Conservation (phyloP, 2,888 invertebrate genomes). For the Griposia aprilina region DNA sequence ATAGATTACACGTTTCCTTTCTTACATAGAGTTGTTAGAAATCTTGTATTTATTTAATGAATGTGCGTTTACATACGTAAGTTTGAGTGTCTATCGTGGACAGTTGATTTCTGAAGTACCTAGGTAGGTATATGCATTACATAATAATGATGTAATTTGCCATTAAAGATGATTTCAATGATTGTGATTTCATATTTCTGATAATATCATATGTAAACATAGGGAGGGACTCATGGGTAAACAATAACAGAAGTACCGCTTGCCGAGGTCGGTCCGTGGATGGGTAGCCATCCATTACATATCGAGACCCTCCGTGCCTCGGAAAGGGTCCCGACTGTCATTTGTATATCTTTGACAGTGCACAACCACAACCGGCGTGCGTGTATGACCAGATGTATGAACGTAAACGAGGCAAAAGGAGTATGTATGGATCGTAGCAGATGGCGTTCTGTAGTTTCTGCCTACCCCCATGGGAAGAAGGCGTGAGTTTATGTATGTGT, state of each 20-base stretch:
- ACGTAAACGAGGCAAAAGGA: too few species aligned
- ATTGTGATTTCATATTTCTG: neutral
- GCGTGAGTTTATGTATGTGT: too few species aligned
- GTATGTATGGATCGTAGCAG: too few species aligned
- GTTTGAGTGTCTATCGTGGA: neutral
- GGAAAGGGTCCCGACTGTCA: neutral
- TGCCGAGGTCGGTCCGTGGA: neutral
- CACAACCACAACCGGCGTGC: too few species aligned
- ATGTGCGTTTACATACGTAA: neutral
- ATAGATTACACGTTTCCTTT: conserved; percentile 48
- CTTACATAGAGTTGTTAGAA: conserved; percentile 30
- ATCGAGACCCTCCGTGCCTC: neutral
- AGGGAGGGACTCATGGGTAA: neutral
- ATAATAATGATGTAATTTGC: neutral
- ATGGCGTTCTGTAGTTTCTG: too few species aligned
- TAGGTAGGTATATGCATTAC: neutral
- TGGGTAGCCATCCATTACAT: neutral
- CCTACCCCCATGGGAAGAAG: too few species aligned
- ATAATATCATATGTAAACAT: neutral
- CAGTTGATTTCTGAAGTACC: neutral
- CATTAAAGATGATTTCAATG: neutral
- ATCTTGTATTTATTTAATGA: conserved; percentile 43
- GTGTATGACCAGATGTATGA: too few species aligned
- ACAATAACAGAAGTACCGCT: neutral
- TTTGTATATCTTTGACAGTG: neutral